Evolutionary conservation across 1,140 invertebrate genomes (phyloP), one percentile per base, ranked within the genome.

Genomic region (Theocolax elegans): DNA sequence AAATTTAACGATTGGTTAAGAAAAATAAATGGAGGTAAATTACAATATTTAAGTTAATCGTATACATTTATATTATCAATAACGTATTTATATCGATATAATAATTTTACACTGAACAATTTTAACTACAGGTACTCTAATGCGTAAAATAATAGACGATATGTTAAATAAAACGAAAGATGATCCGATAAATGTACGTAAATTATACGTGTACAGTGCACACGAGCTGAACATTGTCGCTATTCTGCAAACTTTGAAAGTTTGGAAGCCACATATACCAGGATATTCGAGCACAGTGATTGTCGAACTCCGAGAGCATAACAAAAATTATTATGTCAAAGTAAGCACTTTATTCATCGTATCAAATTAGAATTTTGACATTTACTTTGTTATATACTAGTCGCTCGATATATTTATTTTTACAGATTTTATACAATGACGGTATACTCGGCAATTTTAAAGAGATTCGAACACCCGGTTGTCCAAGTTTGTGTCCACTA

Each of bases 141-240:
- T 70, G 27, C 38, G 38, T 1, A 54, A 56, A 35, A 63, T 70
- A 17, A 7, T 54, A 1, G 40, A 70, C 19, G 48, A 63, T 51
- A 70, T 56, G 59, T 1, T 62, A 7, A 27, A 51, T 7, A 44
- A 31, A 25, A 44, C 29, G 8, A 19, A 31, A 1, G 12, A 46
- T 12, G 23, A 44, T 1, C 0, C 3, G 3, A 17, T 8, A 0
- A 23, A 23, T 23, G 21, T 21, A 29, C 31, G 54, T 6, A 90
- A 91, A 75, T 73, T 91, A 46, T 87, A 85, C 67, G 72, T 91
- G 38, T 91, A 89, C 79, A 89, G 89, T 7, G 89, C 86, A 7
- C 92, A 94, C 79, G 93, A 94, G 77, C 89, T 90, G 49, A 92
- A 90, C 42, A 86, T 94, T 3, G 88, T 89, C 1, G 88, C 89